Evolutionary conservation across 2,113 vertebrate species (phyloP).

Genomic region (Colinus virginianus): DNA sequence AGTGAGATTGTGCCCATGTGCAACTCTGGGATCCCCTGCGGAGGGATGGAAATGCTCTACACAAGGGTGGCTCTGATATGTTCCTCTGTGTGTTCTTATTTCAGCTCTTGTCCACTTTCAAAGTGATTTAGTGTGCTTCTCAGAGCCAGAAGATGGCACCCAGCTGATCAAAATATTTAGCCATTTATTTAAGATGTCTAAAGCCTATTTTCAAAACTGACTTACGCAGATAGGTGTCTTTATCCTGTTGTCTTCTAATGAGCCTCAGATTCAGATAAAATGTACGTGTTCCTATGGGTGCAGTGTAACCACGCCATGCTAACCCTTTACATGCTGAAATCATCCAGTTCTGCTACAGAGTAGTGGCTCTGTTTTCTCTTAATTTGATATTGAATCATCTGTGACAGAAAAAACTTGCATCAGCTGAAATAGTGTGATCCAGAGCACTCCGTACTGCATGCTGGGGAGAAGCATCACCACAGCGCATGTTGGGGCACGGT

Average conservation of each 20-base stretch:
- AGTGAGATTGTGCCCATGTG: neutral
- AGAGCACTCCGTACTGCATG: neutral
- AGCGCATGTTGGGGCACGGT: slow-evolving; percentile 34
- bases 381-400: neutral
- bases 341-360: neutral
- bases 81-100: neutral
- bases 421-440: neutral
- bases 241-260: neutral
- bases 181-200: neutral
- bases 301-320: neutral
- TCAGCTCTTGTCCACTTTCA: neutral
- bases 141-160: rapidly evolving
- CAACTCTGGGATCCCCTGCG: rapidly evolving
- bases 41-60: neutral
- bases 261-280: neutral
- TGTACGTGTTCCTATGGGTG: neutral
- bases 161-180: neutral
- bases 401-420: neutral
- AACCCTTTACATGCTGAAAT: neutral
- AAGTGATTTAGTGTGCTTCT: neutral
- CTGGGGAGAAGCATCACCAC: neutral
- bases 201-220: neutral
- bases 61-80: neutral
- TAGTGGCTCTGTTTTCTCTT: neutral
- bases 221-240: neutral